Evolutionary conservation across 2,113 vertebrate species (phyloP), one percentile per base, ranked within the genome.

Genomic region (Ploceus nigricollis): DNA sequence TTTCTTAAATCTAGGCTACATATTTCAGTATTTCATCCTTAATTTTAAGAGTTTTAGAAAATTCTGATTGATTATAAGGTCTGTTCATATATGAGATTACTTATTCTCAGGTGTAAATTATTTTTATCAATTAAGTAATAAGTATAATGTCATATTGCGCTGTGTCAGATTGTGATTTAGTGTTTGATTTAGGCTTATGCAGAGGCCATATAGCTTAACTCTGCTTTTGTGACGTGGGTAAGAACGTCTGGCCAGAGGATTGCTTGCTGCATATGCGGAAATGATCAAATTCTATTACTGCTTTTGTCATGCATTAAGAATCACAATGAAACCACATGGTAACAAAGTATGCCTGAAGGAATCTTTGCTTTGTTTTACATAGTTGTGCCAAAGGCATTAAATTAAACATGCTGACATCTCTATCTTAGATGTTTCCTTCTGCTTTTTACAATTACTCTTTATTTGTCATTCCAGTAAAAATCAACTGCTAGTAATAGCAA

Each of bases 401-500:
- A 89, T 94, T 92, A 77, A 89, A 51, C 40, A 73, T 37, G 21
- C 15, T 89, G 81, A 89, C 73, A 89, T 85, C 15, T 89, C 61
- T 86, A 58, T 86, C 66, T 88, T 87, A 90, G 88, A 92, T 92
- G 42, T 47, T 93, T 86, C 68, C 45, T 91, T 87, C 82, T 92
- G 60, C 58, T 94, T 90, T 90, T 89, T 83, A 60, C 44, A 94
- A 86, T 92, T 94, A 53, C 24, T 60, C 39, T 87, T 89, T 78
- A 91, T 60, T 82, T 96, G 69, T 87, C 39, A 88, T 94, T 96
- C 63, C 89, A 92, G 92, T 96, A 95, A 94, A 92, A 94, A 77
- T n/a, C 80, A 83, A 42, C 58, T 90, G 27, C 82, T 82, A 82
- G 93, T 79, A 93, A 93, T 80, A 90, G 65, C 37, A 66, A 86